These are phyloP conservation scores for Endomychus coccineus DNA, from an alignment of 2,888 invertebrate genomes.

Conservation along the genomic window DNA sequence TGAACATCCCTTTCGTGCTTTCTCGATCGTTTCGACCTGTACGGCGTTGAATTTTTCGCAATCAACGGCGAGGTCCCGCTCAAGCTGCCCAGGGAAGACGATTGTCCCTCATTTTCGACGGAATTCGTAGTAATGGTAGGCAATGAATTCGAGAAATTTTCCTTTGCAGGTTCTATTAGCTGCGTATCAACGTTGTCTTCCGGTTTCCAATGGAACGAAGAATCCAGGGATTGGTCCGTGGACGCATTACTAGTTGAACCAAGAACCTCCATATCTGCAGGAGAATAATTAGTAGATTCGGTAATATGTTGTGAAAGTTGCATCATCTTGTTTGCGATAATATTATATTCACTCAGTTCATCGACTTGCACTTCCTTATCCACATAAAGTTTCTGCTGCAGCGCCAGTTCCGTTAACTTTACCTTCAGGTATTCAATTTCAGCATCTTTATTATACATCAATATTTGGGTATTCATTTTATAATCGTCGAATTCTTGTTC, in stretches of 20 bases:
- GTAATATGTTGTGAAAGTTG: conserved; percentile 37
- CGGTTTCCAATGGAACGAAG: conserved; percentile 1
- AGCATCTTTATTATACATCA: conserved; percentile 49
- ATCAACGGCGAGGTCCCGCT: conserved; percentile 9
- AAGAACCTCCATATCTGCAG: conserved; percentile 35
- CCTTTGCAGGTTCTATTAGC: conserved; percentile 5
- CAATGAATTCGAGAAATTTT: conserved; percentile 2
- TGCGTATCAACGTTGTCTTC: neutral
- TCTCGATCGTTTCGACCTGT: conserved; percentile 38
- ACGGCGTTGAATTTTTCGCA: conserved; percentile 30
- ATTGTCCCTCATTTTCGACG: conserved; percentile 5
- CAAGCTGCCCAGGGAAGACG: conserved; percentile 6
- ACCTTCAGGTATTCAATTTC: conserved; percentile 50
- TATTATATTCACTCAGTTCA: conserved; percentile 26
- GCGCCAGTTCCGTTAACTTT: conserved; percentile 43
- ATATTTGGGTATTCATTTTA: conserved; percentile 46
- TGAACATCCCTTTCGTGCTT: conserved; percentile 37
- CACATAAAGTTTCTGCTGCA: conserved; percentile 27
- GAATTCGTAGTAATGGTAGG: conserved; percentile 6
- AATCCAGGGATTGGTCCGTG: conserved; percentile 10
- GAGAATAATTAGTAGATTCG: conserved; percentile 37
- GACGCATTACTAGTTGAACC: conserved; percentile 22
- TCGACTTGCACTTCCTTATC: conserved; percentile 25
- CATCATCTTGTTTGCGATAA: conserved; percentile 30
- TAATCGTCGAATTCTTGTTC: conserved; percentile 62